These are phyloP conservation scores for Tetrax tetrax DNA, from an alignment of 2,113 vertebrate genomes.

Conservation along the genomic window DNA sequence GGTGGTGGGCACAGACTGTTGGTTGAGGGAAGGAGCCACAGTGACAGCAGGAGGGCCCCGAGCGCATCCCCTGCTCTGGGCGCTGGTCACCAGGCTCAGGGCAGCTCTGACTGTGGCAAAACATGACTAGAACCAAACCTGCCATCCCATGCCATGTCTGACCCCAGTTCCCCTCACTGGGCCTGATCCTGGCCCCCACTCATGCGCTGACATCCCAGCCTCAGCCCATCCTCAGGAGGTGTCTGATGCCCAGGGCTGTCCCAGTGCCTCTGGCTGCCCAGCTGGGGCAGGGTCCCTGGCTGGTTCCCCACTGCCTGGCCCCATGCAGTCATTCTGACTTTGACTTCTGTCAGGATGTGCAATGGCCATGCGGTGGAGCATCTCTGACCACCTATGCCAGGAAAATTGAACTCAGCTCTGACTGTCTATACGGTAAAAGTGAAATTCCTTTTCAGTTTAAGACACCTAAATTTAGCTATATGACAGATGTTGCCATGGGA, in stretches of 20 bases:
- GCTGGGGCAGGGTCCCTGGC: background rate
- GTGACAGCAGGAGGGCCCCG: background rate
- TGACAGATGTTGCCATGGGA: constrained; percentile 44
- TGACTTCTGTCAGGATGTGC: background rate
- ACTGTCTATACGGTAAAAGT: background rate
- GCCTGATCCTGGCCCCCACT: background rate
- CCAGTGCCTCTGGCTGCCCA: background rate
- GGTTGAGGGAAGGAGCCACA: background rate
- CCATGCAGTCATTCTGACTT: background rate
- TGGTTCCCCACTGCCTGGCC: background rate
- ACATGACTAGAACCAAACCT: background rate
- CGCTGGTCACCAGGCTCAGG: background rate
- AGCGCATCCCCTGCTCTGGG: background rate
- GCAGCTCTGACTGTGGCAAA: accelerated
- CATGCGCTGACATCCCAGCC: background rate
- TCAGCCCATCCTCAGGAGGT: background rate
- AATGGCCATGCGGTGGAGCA: too few species aligned
- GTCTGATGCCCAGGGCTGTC: background rate
- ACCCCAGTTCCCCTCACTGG: background rate
- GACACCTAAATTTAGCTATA: background rate
- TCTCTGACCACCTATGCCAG: background rate
- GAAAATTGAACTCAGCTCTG: background rate
- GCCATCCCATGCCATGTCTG: accelerated
- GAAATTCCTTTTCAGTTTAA: background rate
- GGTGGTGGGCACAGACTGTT: background rate